Evolutionary conservation across 2,113 vertebrate species (phyloP).

Genomic region (Podarcis cretensis): DNA sequence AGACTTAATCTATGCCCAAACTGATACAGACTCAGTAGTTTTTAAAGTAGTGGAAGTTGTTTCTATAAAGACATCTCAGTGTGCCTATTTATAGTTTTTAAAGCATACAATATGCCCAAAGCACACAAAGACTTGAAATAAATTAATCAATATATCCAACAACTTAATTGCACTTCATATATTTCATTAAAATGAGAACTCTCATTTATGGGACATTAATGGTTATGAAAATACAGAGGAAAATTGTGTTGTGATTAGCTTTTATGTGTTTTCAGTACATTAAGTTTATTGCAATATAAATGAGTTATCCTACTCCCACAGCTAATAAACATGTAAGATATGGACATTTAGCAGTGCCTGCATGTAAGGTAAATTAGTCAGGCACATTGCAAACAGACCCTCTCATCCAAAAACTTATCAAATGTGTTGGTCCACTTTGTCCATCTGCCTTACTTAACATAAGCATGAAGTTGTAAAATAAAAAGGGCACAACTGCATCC

Average conservation of each 20-base stretch:
- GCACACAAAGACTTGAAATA: not conserved
- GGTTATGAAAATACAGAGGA: conserved; percentile 21
- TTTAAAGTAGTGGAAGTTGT: not conserved
- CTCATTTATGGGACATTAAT: conserved; percentile 2
- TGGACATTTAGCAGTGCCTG: conserved; percentile 16
- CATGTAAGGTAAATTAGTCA: conserved; percentile 38
- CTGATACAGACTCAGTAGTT: not conserved
- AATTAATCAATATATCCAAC: conserved; percentile 2
- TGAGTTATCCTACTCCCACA: conserved; percentile 43
- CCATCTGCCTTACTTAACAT: conserved; percentile 42
- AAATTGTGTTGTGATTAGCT: conserved; percentile 35
- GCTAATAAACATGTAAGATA: conserved; percentile 49
- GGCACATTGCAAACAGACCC: conserved; percentile 6
- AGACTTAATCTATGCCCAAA: not conserved
- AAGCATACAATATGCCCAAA: not conserved
- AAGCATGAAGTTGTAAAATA: conserved; percentile 19
- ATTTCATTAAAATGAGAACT: not conserved
- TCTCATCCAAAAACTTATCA: conserved; percentile 29
- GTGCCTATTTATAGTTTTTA: not conserved
- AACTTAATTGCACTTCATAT: not conserved
- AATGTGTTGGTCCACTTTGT: conserved; percentile 35
- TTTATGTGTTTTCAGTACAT: conserved; percentile 30
- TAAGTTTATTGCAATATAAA: conserved; percentile 57
- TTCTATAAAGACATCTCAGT: not conserved
- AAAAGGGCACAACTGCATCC: not conserved